Evolutionary conservation across 2,797 vertebrate genomes (phyloP), one percentile per base, ranked within the genome.

Genomic region (Syngnathus acus): DNA sequence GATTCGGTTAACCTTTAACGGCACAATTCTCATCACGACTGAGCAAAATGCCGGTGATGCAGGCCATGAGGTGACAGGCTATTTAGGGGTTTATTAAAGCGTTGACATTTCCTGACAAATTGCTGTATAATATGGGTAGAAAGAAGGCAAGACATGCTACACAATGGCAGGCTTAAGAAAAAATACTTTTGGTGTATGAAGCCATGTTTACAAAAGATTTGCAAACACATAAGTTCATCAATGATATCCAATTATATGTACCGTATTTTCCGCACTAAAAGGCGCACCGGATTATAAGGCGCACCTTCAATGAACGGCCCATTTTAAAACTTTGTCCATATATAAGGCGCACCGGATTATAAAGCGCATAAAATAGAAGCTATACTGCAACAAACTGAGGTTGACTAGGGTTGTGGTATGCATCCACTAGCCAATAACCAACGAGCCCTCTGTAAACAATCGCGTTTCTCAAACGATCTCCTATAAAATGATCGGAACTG

Each of bases 1-100:
- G 88, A 92, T 90, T 89, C 84, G 87, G 79, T 86, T 91, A 91
- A 92, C 91, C 91, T 92, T 92, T 91, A 87, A 82, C 55, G 78
- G 77, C 90, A 89, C 84, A 77, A 86, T 88, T 88, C 89, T 91
- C 89, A 92, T 91, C 91, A 91, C 73, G 76, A 78, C 38, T 64
- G 78, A 74, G 84, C 72, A 82, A 87, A 90, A 90, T 89, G 90
- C 88, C 90, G 89, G 78, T 72, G 72, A 84, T 83, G 87, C 81
- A 76, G 80, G 83, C 79, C 78, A 74, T 85, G 86, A 82, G 89
- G 83, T 84, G 86, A 86, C 63, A 65, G 80, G 72, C 81, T 88
- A 87, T 89, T 90, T 85, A 71, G 86, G 79, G 84, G 83, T 89
- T 89, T 91, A 90, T 92, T 91, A 91, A 91, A 90, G 86, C 78